Percentiles rank a stretch among this genome's conserved stretches.
Conservation (phyloP, 1,140 invertebrate species). For the Microplitis demolitor region DNA sequence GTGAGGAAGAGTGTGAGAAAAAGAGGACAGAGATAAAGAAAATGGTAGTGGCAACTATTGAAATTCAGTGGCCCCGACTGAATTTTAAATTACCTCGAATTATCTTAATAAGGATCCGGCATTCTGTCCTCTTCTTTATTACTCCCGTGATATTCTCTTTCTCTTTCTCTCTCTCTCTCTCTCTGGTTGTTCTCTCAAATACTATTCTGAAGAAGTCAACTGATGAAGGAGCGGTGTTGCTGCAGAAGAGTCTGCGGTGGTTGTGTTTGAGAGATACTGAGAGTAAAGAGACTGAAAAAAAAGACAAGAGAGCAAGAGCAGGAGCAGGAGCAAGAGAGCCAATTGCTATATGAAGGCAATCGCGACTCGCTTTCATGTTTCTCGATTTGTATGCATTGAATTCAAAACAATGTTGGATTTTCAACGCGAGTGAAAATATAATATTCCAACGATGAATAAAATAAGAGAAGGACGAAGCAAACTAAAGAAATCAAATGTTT, state of each 20-base stretch:
- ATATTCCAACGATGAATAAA: not conserved
- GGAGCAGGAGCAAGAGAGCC: not conserved
- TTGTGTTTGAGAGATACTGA: too few species aligned
- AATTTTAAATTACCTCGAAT: conserved; percentile 42
- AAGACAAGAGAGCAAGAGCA: not conserved
- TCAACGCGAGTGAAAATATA: conserved; percentile 33
- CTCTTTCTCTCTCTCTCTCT: too few species aligned
- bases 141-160: too few species aligned
- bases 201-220: not conserved
- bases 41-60: conserved; percentile 27
- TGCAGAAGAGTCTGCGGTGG: not conserved
- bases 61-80: conserved; percentile 37
- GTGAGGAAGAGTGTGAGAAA: too few species aligned
- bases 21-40: too few species aligned
- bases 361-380: conserved; percentile 25
- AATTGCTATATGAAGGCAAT: conserved; percentile 17
- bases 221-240: not conserved
- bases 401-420: conserved; percentile 39
- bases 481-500: not conserved
- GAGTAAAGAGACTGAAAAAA: not conserved
- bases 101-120: conserved; percentile 43
- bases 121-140: conserved; percentile 7
- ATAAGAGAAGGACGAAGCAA: not conserved
- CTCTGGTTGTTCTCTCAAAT: too few species aligned
- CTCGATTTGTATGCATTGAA: conserved; percentile 42